Evolutionary conservation across 2,113 vertebrate genomes (phyloP), one percentile per base, ranked within the genome.

Genomic region (Gymnobelideus leadbeateri): DNA sequence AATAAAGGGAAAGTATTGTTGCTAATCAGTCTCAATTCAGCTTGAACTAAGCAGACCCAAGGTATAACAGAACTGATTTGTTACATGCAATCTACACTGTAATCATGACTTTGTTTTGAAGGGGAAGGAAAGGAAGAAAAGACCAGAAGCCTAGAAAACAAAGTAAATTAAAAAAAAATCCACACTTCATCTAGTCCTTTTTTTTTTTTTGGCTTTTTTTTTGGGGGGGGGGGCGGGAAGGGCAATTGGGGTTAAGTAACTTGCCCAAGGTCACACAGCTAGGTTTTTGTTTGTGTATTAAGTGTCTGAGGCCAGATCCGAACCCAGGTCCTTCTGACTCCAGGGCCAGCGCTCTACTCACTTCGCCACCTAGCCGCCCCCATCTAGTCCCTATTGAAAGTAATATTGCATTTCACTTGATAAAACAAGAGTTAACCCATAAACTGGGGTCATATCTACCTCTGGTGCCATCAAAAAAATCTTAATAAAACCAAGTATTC

Each of bases 11-110:
- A 84, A 84, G 37, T 43, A 43, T 8, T 84, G 37, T 77, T n/a
- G 16, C 43, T 84, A 43, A n/a, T 84, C n/a, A 84, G 68, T 43
- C 37, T 43, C 43, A 84, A 7, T 84, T 23, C 43, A n/a, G n/a
- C 19, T 84, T 21, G 52, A 52, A 51, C 51, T 51, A 10, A 51
- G 16, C 28, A 14, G 55, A 61, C 3, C 55, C 55, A 31, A 31
- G 11, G 57, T 37, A 37, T 68, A 37, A 0, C 37, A 77, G 28
- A 37, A 77, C 37, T 77, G 4, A 68, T n/a, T 37, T 51, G 24
- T 92, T 91, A 95, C 51, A 94, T 47, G 92, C 91, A 97, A 94
- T 94, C 26, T 89, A 25, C 21, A 94, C 55, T 96, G 37, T 90
- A 89, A 94, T 52, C 51, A 89, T 89, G 90, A 94, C 26, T n/a